Evolutionary conservation across 92 coral and sea anemone species (phyloP), one percentile per base, ranked within the genome.

Genomic region (Metridium senile): DNA sequence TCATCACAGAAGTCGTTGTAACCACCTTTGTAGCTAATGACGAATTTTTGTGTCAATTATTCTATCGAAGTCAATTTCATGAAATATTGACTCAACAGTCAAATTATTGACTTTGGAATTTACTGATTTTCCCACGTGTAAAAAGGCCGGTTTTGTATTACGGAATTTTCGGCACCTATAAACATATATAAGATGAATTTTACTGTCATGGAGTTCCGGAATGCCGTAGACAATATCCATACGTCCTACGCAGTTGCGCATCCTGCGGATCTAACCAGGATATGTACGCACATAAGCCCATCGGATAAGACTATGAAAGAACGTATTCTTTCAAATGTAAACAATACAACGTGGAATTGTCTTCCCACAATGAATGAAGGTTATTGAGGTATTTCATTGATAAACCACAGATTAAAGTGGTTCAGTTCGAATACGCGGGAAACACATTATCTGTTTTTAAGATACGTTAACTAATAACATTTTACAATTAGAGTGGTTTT

Each of bases 171-270:
- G 74, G 33, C 61, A 35, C 4, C 49, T 13, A 39, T 39, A 13
- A 39, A 39, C 13, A 6, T 6, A 39, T 39, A 39, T 4, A 39
- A 4, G 49, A 39, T 39, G 49, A 39, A 39, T 39, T 39, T 39
- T 33, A 31, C 25, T 56, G 65, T 72, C 66, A 72, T n/a, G 46
- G 39, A 72, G 64, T 72, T 72, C 76, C 76, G 76, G 76, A 45
- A 4, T 56, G 11, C 10, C 33, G 28, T 29, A 56, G 17, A 28
- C 75, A 56, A 33, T 22, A 30, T 33, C 25, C 75, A 27, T 70
- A 53, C 49, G 62, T 58, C 49, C 43, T 51, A 53, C 52, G 26
- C 52, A 54, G 64, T 8, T 2, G 10, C 1, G 13, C 10, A 18
- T 31, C 47, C 47, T 28, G 63, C n/a, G 43, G 51, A 46, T 70